phyloP scores from a whole-genome alignment of 1,140 invertebrate genomes.

The Holcopasites calliopsidis region DNA sequence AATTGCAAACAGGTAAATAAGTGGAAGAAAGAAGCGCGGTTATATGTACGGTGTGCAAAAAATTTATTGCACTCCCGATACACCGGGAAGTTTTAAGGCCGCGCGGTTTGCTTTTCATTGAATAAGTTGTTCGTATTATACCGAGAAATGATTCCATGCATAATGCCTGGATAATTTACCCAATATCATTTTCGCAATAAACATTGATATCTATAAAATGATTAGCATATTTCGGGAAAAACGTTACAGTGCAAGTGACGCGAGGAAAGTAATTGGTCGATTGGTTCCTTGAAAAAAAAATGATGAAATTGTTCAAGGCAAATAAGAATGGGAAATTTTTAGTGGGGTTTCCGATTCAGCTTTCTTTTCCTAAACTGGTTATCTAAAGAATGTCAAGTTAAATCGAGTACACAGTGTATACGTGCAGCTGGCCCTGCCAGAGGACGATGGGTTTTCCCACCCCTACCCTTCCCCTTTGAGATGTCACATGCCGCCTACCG shows the following conservation, averaged over 20 bases:
- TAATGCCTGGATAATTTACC: background rate
- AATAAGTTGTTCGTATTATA: too few relatives aligned
- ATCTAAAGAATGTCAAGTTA: conserved; percentile 35
- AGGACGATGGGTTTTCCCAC: conserved; percentile 64
- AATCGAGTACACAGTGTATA: conserved; percentile 22
- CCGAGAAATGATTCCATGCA: background rate
- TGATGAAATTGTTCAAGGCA: background rate
- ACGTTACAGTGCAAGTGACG: too few relatives aligned
- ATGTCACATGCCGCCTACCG: background rate
- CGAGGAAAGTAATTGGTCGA: background rate
- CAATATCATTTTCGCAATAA: background rate
- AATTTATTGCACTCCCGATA: background rate
- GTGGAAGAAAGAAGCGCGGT: background rate
- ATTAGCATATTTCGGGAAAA: too few relatives aligned
- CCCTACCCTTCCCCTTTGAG: conserved; percentile 43
- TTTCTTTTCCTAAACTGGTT: conserved; percentile 19
- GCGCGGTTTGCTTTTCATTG: background rate
- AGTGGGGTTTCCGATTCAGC: background rate
- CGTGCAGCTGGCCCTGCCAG: conserved; percentile 46
- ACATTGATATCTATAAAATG: too few relatives aligned
- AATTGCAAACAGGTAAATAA: background rate
- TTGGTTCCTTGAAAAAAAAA: background rate
- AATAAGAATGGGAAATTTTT: background rate
- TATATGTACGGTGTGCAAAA: background rate
- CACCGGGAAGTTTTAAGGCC: too few relatives aligned